Base-by-base conservation (phyloP, 1,140 invertebrate species). In the Hirudo medicinalis region DNA sequence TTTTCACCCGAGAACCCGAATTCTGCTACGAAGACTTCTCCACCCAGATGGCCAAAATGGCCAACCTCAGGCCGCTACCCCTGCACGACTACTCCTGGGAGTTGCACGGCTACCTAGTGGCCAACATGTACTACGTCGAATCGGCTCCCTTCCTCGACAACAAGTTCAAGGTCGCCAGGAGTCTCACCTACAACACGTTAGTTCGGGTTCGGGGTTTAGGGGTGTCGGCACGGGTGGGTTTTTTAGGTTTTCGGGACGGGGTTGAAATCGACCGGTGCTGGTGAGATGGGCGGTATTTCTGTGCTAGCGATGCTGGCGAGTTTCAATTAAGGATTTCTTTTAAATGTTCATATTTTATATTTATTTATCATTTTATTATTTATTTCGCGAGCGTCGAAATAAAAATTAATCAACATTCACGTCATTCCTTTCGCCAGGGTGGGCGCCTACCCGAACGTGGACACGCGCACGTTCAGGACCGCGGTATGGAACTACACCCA, bases 401-500 rank as follows among this genome's bases (percentile, higher is more conserved):
- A 49, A 49, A 49, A 15, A 49, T 13, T 0, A 49, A 11, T 8
- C 13, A 19, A 63, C 9, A 22, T 15, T 32, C 57, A 25, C 63
- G 22, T 69, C 27, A 36, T 36, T 67, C 22, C 53, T 67, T 66
- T 22, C 75, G 76, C 53, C 76, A 84, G 83, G 6, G 91, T 93
- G 88, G 91, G 90, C 43, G 87, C 88, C 70, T 86, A 89, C 74
- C 88, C 84, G 75, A 87, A 91, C 79, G 90, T 94, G 20, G 91
- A 94, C 77, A 94, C 91, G 9, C 89, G 89, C 19, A 86, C 89
- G 71, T 94, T 93, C 80, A 85, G 91, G 71, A 84, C 88, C 43
- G 91, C 91, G 74, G 90, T 94, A 74, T 94, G 91, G 91, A 92
- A 92, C 80, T 93, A 94, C 79, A 92, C 93, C 76, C 91, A 94